Evolutionary conservation across 2,797 vertebrate genomes (phyloP).

Genomic region (Brachyrhaphis roseni): DNA sequence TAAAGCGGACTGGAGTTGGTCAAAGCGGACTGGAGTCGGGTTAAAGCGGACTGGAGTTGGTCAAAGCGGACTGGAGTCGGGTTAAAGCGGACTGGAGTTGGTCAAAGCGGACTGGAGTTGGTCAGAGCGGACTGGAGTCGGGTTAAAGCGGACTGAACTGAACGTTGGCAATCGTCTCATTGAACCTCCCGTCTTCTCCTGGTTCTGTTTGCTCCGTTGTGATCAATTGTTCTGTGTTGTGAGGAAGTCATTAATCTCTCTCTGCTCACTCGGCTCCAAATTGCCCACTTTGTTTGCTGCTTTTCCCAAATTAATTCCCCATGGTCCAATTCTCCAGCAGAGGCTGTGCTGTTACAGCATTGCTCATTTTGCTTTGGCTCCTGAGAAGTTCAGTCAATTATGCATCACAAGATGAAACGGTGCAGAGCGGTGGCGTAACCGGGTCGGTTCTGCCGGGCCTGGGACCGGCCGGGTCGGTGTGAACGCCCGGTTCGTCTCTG

Average conservation of each 20-base stretch:
- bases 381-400: conserved; percentile 66
- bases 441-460: conserved; percentile 17
- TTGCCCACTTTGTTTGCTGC: conserved; percentile 59
- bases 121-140: too few species aligned
- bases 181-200: conserved; percentile 36
- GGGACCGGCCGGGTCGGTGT: conserved; percentile 4
- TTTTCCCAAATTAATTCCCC: conserved; percentile 64
- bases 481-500: conserved; percentile 13
- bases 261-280: conserved; percentile 51
- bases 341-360: conserved; percentile 50
- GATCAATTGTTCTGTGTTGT: conserved; percentile 66
- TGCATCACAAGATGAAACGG: conserved; percentile 48
- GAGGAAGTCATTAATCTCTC: conserved; percentile 69
- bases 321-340: conserved; percentile 45
- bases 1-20: too few species aligned
- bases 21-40: too few species aligned
- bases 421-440: conserved; percentile 10
- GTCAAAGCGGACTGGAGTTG: too few species aligned
- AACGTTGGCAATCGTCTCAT: conserved; percentile 31
- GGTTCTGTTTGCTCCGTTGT: conserved; percentile 50
- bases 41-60: too few species aligned
- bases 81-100: too few species aligned
- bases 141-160: too few species aligned
- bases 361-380: conserved; percentile 42
- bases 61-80: too few species aligned